These are phyloP conservation scores for Todus mexicanus DNA, from an alignment of 2,797 vertebrate genomes.

Conservation along the genomic window DNA sequence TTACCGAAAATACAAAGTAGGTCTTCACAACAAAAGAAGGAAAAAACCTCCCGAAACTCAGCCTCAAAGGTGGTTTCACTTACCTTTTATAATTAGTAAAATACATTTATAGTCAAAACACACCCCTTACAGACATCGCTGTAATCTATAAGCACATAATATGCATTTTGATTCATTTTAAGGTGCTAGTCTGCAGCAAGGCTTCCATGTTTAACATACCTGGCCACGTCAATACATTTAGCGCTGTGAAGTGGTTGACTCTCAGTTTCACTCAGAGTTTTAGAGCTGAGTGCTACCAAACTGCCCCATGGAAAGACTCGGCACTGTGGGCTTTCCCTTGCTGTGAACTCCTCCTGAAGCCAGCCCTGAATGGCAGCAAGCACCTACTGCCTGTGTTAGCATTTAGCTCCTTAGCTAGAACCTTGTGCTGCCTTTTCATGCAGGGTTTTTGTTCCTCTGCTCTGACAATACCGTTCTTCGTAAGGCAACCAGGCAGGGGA, in stretches of 20 bases:
- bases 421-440: background rate
- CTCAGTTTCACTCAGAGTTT: background rate
- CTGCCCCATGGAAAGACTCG: background rate
- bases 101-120: background rate
- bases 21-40: background rate
- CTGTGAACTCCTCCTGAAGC: background rate
- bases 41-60: background rate
- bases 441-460: background rate
- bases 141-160: background rate
- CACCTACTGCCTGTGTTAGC: background rate
- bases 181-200: background rate
- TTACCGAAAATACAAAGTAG: background rate
- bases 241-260: background rate
- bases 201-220: background rate
- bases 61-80: background rate
- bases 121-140: background rate
- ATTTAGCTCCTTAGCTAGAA: background rate
- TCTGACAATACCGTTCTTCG: rapidly evolving
- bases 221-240: background rate
- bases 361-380: background rate
- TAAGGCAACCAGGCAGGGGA: background rate
- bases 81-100: background rate
- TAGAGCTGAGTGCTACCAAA: background rate
- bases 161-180: background rate
- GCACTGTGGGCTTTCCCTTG: rapidly evolving